Evolutionary conservation across 1,140 invertebrate genomes (phyloP).

Genomic region (Lepeophtheirus salmonis): DNA sequence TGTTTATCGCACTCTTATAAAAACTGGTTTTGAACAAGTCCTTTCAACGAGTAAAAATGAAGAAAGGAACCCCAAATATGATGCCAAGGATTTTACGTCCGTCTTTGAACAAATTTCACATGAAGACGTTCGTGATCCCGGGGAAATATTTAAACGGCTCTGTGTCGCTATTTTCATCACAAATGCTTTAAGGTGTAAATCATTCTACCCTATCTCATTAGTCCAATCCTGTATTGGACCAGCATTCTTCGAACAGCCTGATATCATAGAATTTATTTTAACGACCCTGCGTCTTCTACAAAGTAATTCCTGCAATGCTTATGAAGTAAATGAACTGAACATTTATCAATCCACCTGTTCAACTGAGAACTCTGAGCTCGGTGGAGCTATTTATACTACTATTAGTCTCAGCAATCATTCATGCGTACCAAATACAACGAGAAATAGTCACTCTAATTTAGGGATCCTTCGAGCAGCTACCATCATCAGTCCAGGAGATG

Average conservation of each 20-base stretch:
- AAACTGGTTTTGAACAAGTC: constrained; percentile 1
- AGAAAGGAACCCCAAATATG: constrained; percentile 22
- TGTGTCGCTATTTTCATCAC: constrained; percentile 31
- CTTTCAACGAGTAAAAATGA: neutral
- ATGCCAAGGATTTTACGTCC: constrained; percentile 26
- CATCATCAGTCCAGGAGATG: constrained; percentile 31
- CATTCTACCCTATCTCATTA: constrained; percentile 29
- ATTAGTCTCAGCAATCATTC: constrained; percentile 43
- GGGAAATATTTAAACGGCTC: constrained; percentile 29
- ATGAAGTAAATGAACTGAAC: constrained; percentile 38
- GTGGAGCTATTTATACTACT: constrained; percentile 39
- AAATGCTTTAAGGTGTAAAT: constrained; percentile 36
- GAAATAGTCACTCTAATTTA: constrained; percentile 31
- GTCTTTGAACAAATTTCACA: constrained; percentile 33
- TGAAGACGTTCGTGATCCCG: constrained; percentile 24
- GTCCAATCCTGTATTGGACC: constrained; percentile 9
- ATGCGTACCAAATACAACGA: constrained; percentile 37
- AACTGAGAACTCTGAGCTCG: constrained; percentile 30
- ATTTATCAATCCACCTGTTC: constrained; percentile 23
- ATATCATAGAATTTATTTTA: constrained; percentile 27
- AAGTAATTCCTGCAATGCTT: constrained; percentile 41
- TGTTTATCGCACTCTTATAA: constrained; percentile 32
- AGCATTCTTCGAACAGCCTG: constrained; percentile 21
- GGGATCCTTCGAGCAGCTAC: constrained; percentile 34
- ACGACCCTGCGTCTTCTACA: constrained; percentile 35